phyloP scores from a whole-genome alignment of 2,888 invertebrate species.

The Dione juno region DNA sequence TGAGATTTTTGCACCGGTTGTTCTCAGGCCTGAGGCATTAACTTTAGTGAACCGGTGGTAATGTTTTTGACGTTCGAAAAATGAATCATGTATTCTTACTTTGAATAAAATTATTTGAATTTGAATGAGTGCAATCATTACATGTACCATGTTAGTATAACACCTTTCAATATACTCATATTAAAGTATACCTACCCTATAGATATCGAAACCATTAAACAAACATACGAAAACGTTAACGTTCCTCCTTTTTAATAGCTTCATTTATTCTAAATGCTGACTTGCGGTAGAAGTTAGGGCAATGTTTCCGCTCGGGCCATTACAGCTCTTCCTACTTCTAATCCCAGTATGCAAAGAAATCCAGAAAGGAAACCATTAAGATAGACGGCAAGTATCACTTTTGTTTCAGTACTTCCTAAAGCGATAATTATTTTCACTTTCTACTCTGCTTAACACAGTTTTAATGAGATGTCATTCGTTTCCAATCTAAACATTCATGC shows the following conservation, averaged over 20 bases:
- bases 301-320: slow-evolving; percentile 32
- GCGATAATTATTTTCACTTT: slow-evolving; percentile 27
- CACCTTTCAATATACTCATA: background rate
- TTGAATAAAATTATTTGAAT: too few species aligned
- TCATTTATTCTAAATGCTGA: slow-evolving; percentile 20
- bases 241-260: slow-evolving; percentile 28
- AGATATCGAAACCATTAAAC: background rate
- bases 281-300: slow-evolving; percentile 26
- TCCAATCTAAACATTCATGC: background rate
- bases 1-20: too few species aligned
- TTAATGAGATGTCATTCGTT: slow-evolving; percentile 14
- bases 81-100: too few species aligned
- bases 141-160: background rate
- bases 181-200: background rate
- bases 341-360: slow-evolving; percentile 53
- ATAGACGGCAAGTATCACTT: slow-evolving; percentile 51
- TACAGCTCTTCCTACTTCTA: slow-evolving; percentile 41
- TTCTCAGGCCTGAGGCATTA: too few species aligned
- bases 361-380: slow-evolving; percentile 52
- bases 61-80: too few species aligned
- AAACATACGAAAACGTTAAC: slow-evolving; percentile 12
- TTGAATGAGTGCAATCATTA: too few species aligned
- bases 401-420: slow-evolving; percentile 55
- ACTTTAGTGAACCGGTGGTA: too few species aligned
- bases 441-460: background rate